Percentiles rank a stretch among this genome's conserved stretches.
These are phyloP conservation scores for Ceuthmochares aereus DNA, from an alignment of 2,113 vertebrate genomes.

Conservation along the genomic window DNA sequence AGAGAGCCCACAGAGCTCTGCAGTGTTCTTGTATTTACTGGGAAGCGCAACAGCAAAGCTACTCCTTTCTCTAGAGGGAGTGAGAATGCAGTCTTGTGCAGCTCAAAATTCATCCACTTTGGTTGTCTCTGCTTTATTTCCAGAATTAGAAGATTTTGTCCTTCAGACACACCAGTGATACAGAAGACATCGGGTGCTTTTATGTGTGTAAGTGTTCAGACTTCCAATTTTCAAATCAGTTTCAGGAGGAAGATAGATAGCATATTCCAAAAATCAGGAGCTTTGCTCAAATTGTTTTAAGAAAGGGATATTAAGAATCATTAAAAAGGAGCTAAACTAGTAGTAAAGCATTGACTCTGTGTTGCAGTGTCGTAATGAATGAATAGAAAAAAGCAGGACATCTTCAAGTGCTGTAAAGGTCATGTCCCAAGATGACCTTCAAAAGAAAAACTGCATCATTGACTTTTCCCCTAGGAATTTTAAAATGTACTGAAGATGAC, in stretches of 20 bases:
- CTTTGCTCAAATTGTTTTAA: neutral
- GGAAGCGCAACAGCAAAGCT: neutral
- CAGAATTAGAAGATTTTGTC: neutral
- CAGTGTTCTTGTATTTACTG: neutral
- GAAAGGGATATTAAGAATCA: neutral
- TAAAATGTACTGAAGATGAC: neutral
- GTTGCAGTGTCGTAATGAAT: neutral
- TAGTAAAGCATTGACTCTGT: neutral
- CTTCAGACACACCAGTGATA: neutral
- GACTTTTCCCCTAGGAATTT: neutral
- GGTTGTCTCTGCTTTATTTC: neutral
- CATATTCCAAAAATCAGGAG: neutral
- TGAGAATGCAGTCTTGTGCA: neutral
- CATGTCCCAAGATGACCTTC: neutral
- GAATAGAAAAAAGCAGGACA: neutral
- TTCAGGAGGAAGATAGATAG: neutral
- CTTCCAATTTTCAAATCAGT: neutral
- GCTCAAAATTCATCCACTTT: neutral
- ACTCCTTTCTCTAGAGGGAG: neutral
- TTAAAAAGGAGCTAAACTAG: neutral
- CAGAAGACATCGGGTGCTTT: fast-evolving
- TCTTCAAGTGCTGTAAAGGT: neutral
- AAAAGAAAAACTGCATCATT: neutral
- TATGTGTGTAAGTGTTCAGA: neutral
- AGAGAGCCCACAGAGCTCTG: neutral